Evolutionary conservation across 2,888 invertebrate species (phyloP).

Genomic region (Cryptus viduatorius): DNA sequence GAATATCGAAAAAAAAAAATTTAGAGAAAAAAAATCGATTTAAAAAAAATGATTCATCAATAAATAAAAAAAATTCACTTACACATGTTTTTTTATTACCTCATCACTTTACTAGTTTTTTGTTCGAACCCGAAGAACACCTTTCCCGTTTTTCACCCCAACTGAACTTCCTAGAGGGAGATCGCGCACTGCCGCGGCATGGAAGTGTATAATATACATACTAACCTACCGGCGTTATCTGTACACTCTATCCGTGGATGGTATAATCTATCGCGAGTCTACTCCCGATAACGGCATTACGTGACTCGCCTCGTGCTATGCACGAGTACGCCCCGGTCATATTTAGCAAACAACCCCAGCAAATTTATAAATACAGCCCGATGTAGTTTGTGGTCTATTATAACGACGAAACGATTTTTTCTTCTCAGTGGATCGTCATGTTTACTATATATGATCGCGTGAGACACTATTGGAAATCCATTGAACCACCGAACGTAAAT

Average conservation of each 20-base stretch:
- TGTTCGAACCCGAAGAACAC: not conserved
- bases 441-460: slow-evolving; percentile 30
- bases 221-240: not conserved
- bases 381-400: slow-evolving; percentile 40
- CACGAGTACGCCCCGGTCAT: slow-evolving; percentile 66
- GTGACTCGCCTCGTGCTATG: slow-evolving; percentile 73
- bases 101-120: not conserved
- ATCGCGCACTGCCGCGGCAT: slow-evolving; percentile 12
- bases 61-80: no score
- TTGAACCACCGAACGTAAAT: slow-evolving; percentile 51
- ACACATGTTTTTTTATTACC: not conserved
- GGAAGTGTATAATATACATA: not conserved
- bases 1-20: no score
- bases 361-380: slow-evolving; percentile 53
- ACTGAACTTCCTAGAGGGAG: slow-evolving; percentile 27
- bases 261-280: slow-evolving; percentile 46
- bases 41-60: no score
- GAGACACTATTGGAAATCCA: slow-evolving; percentile 59
- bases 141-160: slow-evolving; percentile 26
- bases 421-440: slow-evolving; percentile 11
- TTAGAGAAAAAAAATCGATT: no score
- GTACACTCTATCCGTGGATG: slow-evolving; percentile 8
- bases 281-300: slow-evolving; percentile 70
- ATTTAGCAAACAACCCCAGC: slow-evolving; percentile 39
- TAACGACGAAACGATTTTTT: slow-evolving; percentile 5